Conservation (phyloP, 2,888 invertebrate species). For the Sarcophaga variegata region DNA sequence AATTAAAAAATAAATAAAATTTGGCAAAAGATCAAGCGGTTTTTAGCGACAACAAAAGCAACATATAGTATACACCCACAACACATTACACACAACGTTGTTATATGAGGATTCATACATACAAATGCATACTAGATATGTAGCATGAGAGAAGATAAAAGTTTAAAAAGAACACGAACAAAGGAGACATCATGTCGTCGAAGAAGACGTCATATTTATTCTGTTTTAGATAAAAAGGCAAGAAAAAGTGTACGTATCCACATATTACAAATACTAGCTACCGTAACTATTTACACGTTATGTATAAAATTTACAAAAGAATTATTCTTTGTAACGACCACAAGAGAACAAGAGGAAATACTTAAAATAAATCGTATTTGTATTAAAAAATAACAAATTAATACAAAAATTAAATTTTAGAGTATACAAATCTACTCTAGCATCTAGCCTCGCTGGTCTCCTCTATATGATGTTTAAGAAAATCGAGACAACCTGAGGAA, state of each 20-base stretch:
- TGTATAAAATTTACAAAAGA: too few species aligned
- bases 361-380: too few species aligned
- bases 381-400: too few species aligned
- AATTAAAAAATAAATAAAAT: background rate
- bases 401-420: too few species aligned
- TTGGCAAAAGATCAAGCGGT: conserved; percentile 57
- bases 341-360: too few species aligned
- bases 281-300: too few species aligned
- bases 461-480: too few species aligned
- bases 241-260: background rate
- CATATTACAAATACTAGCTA: too few species aligned
- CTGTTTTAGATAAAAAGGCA: conserved; percentile 12
- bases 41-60: conserved; percentile 37
- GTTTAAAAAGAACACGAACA: conserved; percentile 36
- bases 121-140: background rate
- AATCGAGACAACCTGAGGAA: too few species aligned
- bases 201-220: conserved; percentile 53
- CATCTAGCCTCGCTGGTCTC: too few species aligned
- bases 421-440: too few species aligned
- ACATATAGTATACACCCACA: conserved; percentile 36
- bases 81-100: conserved; percentile 14
- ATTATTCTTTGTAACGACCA: too few species aligned
- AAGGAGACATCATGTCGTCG: conserved; percentile 63
- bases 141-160: conserved; percentile 13
- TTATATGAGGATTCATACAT: conserved; percentile 1